Evolutionary conservation across 2,888 invertebrate genomes (phyloP), one percentile per base, ranked within the genome.

Genomic region (Eugnorisma glareosa): DNA sequence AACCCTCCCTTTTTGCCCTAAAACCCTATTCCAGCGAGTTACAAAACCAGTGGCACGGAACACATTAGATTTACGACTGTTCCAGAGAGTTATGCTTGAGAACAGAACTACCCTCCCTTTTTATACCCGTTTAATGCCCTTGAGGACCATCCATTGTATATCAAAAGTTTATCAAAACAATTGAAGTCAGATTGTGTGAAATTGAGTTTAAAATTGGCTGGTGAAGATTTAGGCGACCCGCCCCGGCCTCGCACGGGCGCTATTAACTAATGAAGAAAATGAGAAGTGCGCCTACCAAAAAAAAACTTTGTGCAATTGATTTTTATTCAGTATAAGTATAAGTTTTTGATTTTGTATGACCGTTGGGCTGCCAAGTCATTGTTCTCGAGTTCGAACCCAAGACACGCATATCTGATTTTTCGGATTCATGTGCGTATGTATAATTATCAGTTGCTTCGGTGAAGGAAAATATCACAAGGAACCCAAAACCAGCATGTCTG

Each of bases 51-150:
- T 31, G 35, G 37, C 45, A 31, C 24, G 45, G 24, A 66, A 45
- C 8, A 35, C 15, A 8, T 54, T 31, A 54, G 54, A 74, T 75
- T 74, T 74, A 64, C 74, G 74, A 64, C 43, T 31, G n/a, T 31
- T 21, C 35, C 61, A 31, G 35, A 5, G 21, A 61, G 6, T n/a
- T n/a, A n/a, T 15, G n/a, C 63, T 73, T 51, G 51, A 54, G 74
- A 64, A 64, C 31, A n/a, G 59, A 31, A 54, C 28, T 37, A 64
- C 24, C 28, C 8, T 64, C 51, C 18, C 28, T 28, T 54, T 73
- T 63, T 73, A 28, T 37, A 37, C 11, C 43, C 35, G 35, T 64
- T 61, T 40, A 43, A 73, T 24, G 18, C 8, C 64, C 35, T 10
- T 6, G 21, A 35, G 64, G 45, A 57, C n/a, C 37, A 18, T 37